phyloP scores from a whole-genome alignment of 2,888 invertebrate species.

The Brachyptera risi region DNA sequence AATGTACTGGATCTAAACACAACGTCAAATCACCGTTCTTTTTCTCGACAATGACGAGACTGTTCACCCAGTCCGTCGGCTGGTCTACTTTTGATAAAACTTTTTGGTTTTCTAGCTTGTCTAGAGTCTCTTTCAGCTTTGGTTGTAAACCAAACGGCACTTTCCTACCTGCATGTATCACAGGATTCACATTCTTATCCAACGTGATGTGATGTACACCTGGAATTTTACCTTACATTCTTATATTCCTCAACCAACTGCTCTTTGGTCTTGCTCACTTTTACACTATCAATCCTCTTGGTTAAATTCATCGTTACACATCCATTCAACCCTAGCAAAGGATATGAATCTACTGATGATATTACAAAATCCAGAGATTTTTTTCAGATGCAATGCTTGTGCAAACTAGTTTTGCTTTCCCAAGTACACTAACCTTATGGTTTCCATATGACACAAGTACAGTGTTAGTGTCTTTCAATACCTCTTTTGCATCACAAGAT shows the following conservation, averaged over 20 bases:
- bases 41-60: conserved; percentile 19
- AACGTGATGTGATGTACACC: not conserved
- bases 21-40: conserved; percentile 6
- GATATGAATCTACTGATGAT: not conserved
- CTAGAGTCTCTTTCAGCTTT: not conserved
- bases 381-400: not conserved
- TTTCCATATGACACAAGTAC: not conserved
- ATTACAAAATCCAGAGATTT: not conserved
- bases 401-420: not conserved
- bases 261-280: too few relatives aligned
- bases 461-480: not conserved
- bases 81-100: not conserved
- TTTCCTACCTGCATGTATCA: not conserved
- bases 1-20: conserved; percentile 17
- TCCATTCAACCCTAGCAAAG: not conserved
- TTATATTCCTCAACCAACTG: too few relatives aligned
- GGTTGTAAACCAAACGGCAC: not conserved
- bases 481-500: not conserved
- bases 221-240: not conserved
- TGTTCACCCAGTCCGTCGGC: conserved; percentile 15
- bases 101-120: not conserved
- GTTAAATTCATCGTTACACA: not conserved
- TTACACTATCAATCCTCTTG: not conserved
- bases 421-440: not conserved
- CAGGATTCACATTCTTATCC: not conserved